Conservation (phyloP, 2,113 vertebrate species). For the Notothenia coriiceps region DNA sequence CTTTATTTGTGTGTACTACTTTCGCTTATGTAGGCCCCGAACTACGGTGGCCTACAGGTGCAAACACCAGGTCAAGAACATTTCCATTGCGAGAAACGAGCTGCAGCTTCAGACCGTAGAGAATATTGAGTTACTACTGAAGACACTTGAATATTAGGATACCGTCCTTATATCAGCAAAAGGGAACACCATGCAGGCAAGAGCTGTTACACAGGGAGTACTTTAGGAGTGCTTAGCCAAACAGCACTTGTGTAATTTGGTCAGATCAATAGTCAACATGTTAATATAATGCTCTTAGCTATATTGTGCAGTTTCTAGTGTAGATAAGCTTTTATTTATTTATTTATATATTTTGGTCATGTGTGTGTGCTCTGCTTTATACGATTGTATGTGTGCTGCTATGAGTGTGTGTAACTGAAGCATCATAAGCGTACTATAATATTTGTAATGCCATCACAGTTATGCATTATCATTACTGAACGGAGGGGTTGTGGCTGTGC, state of each 20-base stretch:
- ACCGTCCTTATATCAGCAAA: too few relatives aligned
- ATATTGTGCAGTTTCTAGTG: constrained; percentile 41
- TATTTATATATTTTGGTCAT: constrained; percentile 18
- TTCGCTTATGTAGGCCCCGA: not conserved
- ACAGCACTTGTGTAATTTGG: constrained; percentile 2
- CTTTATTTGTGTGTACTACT: constrained; percentile 49
- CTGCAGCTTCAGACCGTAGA: too few relatives aligned
- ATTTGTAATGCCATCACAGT: constrained; percentile 9
- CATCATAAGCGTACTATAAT: constrained; percentile 7
- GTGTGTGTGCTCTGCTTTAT: constrained; percentile 35
- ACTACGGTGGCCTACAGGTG: too few relatives aligned
- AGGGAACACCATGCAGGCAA: not conserved
- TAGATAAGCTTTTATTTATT: constrained; percentile 30
- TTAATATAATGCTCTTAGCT: constrained; percentile 47
- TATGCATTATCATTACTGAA: constrained; percentile 1
- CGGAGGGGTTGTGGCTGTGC: not conserved
- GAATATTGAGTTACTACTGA: too few relatives aligned
- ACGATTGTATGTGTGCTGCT: constrained; percentile 41
- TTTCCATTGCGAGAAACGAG: too few relatives aligned
- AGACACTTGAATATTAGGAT: too few relatives aligned
- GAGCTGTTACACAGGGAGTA: constrained; percentile 4
- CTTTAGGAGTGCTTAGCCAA: not conserved
- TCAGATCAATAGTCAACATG: constrained; percentile 7
- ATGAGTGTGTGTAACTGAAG: constrained; percentile 4
- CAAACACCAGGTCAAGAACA: too few relatives aligned